A percentile compares a stretch with the other conserved stretches of the same genome.
phyloP scores from a whole-genome alignment of 2,888 invertebrate species.

The Panorpa germanica region DNA sequence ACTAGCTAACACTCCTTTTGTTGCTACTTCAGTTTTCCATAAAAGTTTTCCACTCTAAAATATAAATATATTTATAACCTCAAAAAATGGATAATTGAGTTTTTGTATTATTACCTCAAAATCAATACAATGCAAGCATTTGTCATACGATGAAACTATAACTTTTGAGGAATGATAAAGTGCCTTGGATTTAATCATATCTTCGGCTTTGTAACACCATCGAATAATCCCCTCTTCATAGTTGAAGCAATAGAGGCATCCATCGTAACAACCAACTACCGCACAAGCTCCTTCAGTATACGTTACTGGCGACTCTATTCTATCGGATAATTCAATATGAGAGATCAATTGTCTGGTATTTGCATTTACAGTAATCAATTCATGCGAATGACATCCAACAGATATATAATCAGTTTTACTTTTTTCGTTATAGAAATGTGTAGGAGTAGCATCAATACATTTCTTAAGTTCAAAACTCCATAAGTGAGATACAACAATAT shows the following conservation, averaged over 20 bases:
- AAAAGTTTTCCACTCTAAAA: constrained; percentile 9
- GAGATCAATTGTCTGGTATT: constrained; percentile 30
- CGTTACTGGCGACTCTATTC: constrained; percentile 50
- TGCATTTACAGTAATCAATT: constrained; percentile 37
- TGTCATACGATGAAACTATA: too few species aligned
- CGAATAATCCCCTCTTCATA: constrained; percentile 28
- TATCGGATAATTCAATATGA: constrained; percentile 33
- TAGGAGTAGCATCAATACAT: constrained; percentile 68
- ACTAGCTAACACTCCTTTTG: constrained; percentile 30
- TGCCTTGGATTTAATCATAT: constrained; percentile 21
- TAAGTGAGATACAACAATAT: constrained; percentile 16
- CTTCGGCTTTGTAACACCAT: constrained; percentile 36
- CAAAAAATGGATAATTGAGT: background rate
- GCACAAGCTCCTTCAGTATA: constrained; percentile 27
- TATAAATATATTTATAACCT: background rate
- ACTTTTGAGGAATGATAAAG: too few species aligned
- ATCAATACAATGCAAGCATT: constrained; percentile 19
- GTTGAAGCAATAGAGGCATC: constrained; percentile 43
- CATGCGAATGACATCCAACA: constrained; percentile 58
- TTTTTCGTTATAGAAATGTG: constrained; percentile 25
- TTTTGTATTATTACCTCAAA: constrained; percentile 13
- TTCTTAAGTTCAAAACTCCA: constrained; percentile 49
- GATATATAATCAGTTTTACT: constrained; percentile 23
- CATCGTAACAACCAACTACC: constrained; percentile 62
- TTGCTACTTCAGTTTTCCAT: constrained; percentile 22